Evolutionary conservation across 2,113 vertebrate species (phyloP), one percentile per base, ranked within the genome.

Genomic region (Triplophysa rosa): DNA sequence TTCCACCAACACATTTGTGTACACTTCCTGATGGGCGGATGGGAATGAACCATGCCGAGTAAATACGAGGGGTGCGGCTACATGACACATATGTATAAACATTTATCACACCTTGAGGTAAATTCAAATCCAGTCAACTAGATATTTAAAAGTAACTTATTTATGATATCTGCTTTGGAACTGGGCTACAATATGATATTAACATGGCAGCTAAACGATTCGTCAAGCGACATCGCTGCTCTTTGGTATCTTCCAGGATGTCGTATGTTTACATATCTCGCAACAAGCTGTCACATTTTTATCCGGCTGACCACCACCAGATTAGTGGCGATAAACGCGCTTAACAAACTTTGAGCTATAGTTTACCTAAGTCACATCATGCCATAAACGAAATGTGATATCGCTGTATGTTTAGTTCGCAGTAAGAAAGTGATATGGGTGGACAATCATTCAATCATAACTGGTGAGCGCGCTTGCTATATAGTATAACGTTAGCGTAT

Each of bases 191-290:
- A 11, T 12, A 61, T 0, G 8, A 11, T 24, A 24, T 61, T 59
- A 6, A 40, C 23, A 6, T 59, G 29, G 23, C 12, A 59, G n/a
- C n/a, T 5, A 17, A 16, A 4, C 1, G 21, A 1, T 24, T 12
- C 8, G 1, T 29, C 1, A 21, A 19, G 37, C 21, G 0, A 21
- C 49, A 56, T 56, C 4, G n/a, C 8, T 21, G 16, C 9, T 19
- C 16, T 1, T 86, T 92, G 91, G 91, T 91, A 86, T 12, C 59
- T 81, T 93, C 91, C 91, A 92, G 91, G 92, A 93, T 92, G 82
- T 91, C 68, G 84, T 0, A 49, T 87, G 89, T 93, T 92, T 91
- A 91, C 90, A 85, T 87, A 83, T 82, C 85, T 91, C 84, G 84
- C 89, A 85, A 85, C 74, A 83, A 63, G 24, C 78, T 86, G 84